phyloP scores from a whole-genome alignment of 2,888 invertebrate species.

The Campoplex nolae region DNA sequence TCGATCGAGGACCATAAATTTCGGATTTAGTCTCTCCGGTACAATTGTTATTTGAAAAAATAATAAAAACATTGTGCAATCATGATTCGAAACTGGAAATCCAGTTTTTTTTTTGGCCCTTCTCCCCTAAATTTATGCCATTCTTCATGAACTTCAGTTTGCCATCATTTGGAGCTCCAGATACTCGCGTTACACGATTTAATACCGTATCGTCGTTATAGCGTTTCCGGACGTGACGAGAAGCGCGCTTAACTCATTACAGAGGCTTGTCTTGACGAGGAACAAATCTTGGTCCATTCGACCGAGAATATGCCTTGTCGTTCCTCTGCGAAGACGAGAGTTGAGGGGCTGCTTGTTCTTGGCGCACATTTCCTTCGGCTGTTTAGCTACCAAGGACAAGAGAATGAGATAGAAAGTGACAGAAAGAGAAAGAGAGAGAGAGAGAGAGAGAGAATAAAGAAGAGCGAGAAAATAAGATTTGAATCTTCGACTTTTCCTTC shows the following conservation, averaged over 20 bases:
- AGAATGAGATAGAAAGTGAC: neutral
- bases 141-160: constrained; percentile 25
- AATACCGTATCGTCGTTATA: constrained; percentile 58
- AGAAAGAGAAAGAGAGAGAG: neutral
- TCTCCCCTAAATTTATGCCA: constrained; percentile 11
- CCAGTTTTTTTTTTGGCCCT: neutral
- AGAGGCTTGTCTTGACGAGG: constrained; percentile 78
- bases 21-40: neutral
- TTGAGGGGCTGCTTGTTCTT: constrained; percentile 40
- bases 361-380: constrained; percentile 46
- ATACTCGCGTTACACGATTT: constrained; percentile 50
- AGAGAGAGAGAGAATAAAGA: neutral
- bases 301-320: constrained; percentile 44
- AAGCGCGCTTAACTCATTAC: constrained; percentile 80
- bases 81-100: neutral
- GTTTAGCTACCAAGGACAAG: constrained; percentile 27
- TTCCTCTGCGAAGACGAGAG: constrained; percentile 18
- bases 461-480: neutral
- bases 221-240: constrained; percentile 79
- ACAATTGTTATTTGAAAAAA: neutral
- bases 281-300: constrained; percentile 48
- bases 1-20: neutral
- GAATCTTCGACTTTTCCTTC: constrained; percentile 70
- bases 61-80: neutral
- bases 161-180: constrained; percentile 31